These are phyloP conservation scores for Gyps fulvus DNA, from an alignment of 2,113 vertebrate species.

Conservation along the genomic window DNA sequence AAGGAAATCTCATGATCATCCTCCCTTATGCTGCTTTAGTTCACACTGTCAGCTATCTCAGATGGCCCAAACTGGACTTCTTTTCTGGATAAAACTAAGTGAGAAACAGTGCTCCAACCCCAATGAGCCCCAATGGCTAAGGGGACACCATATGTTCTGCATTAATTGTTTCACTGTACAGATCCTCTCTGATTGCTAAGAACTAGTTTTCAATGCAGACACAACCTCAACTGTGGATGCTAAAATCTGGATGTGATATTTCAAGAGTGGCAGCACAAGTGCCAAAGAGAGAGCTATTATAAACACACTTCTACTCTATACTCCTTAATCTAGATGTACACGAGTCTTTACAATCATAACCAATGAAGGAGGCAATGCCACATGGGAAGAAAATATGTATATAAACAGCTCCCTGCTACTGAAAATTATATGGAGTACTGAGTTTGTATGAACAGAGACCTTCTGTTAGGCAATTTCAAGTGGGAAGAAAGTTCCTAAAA, in stretches of 20 bases:
- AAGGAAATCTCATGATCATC: background rate
- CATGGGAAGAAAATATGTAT: conserved; percentile 40
- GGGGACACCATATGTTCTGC: background rate
- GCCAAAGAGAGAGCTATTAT: conserved; percentile 42
- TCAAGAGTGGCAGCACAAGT: conserved; percentile 43
- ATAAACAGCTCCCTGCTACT: conserved; percentile 35
- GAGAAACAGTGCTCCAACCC: background rate
- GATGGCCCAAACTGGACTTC: background rate
- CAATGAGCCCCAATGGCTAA: background rate
- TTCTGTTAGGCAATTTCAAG: conserved; percentile 51
- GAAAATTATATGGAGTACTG: conserved; percentile 38
- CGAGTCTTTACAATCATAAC: conserved; percentile 12
- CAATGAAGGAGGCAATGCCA: conserved; percentile 1
- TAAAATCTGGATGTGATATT: conserved; percentile 37
- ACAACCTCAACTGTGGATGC: background rate
- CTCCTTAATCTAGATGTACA: conserved; percentile 28
- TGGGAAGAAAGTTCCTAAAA: conserved; percentile 35
- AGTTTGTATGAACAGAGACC: conserved; percentile 15
- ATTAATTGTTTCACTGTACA: background rate
- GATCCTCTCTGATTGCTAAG: background rate
- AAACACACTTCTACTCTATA: background rate
- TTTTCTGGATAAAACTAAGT: background rate
- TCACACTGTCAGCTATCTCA: background rate
- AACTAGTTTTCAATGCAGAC: conserved; percentile 32
- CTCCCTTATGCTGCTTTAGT: background rate